Evolutionary conservation across 37 sponge, comb jelly and placozoan species (phyloP).

Genomic region (Bolinopsis microptera): DNA sequence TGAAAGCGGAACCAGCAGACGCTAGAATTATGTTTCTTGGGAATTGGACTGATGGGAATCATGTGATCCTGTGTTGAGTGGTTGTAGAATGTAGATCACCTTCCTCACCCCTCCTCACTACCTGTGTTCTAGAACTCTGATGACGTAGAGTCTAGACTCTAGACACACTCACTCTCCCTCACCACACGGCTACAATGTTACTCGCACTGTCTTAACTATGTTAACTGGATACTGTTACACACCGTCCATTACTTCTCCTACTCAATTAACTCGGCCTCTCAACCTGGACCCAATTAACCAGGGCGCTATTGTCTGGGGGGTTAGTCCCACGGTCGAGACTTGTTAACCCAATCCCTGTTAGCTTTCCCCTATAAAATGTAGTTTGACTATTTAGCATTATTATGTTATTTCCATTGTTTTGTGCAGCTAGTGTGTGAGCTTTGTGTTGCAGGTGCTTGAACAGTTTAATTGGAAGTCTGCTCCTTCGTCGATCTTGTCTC

Average conservation of each 20-base stretch:
- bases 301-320: not conserved
- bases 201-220: not conserved
- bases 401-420: not conserved
- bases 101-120: too few relatives aligned
- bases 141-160: not conserved
- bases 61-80: too few relatives aligned
- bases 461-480: not conserved
- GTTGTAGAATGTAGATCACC: too few relatives aligned
- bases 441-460: not conserved
- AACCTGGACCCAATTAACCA: not conserved
- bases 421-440: not conserved
- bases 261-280: not conserved
- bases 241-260: not conserved
- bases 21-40: not conserved
- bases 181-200: not conserved
- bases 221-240: not conserved
- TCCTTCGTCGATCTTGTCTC: not conserved
- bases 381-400: not conserved
- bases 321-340: not conserved
- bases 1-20: not conserved
- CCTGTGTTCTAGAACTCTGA: not conserved
- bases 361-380: not conserved
- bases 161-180: not conserved
- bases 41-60: too few relatives aligned
- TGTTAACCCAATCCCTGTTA: constrained; percentile 7